Conservation (phyloP, 2,888 invertebrate genomes). For the Erannis defoliaria region DNA sequence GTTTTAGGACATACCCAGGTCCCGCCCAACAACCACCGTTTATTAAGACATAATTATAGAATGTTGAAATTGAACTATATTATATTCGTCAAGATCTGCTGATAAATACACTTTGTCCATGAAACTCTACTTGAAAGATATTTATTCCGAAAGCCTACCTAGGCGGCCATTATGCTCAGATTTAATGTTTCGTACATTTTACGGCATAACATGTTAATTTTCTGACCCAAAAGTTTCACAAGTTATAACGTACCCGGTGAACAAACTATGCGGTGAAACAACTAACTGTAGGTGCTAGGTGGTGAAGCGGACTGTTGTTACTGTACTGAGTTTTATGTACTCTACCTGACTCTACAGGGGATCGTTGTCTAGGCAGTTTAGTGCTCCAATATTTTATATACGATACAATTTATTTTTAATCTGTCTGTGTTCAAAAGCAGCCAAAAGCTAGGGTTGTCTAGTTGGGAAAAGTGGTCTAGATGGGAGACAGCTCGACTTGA, state of each 20-base stretch:
- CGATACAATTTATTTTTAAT: no score
- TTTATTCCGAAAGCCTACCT: conserved; percentile 33
- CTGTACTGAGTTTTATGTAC: conserved; percentile 15
- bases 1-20: no score
- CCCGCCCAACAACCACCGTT: no score
- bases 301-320: conserved; percentile 15
- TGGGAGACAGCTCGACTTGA: no score
- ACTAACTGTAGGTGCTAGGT: conserved; percentile 21
- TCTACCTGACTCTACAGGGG: conserved; percentile 2
- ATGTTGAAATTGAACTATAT: no score
- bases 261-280: conserved; percentile 29
- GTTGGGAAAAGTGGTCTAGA: no score
- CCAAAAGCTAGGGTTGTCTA: no score
- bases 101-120: background rate
- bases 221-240: conserved; percentile 51
- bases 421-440: background rate
- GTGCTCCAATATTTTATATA: no score
- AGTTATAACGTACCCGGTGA: conserved; percentile 40
- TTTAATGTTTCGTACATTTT: conserved; percentile 46
- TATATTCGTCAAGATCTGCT: no score
- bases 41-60: no score
- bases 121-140: conserved; percentile 7
- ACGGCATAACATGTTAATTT: conserved; percentile 51
- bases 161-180: conserved; percentile 43
- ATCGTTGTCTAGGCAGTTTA: background rate